Base-by-base conservation (phyloP, 2,888 invertebrate species). In the Julus scandinavius region DNA sequence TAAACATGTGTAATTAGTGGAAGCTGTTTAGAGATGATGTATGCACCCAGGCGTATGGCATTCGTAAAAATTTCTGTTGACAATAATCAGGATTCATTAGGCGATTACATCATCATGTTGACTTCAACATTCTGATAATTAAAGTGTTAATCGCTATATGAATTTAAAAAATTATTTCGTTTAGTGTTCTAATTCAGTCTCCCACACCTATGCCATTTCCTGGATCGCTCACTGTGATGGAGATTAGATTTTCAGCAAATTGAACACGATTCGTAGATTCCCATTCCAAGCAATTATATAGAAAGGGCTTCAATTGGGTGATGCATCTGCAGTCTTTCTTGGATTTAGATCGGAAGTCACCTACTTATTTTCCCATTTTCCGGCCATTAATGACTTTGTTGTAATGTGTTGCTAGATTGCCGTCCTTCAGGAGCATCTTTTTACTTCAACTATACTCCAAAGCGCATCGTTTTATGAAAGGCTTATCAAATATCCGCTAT, bases 371-470 rank as follows among this genome's bases (percentile, higher is more conserved):
- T 29, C 7, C 80, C 80, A 38, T 80, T 80, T 80, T 38, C 80
- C 80, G 80, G 38, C 38, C 80, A 38, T 80, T 80, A 80, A 80
- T 80, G 80, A 80, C 80, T 80, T 80, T 80, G 80, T 80, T 38
- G 38, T 15, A 80, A 38, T 80, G 80, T 38, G 13, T 38, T 11
- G 38, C 11, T 9, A 13, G 80, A 38, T 38, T 80, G 80, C 38
- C 29, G 38, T 11, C 9, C 38, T 80, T 80, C 15, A 80, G 80
- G 80, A 13, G 80, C 80, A 29, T 29, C 11, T 72, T 9, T 9
- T 29, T 20, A 11, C 29, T 2, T 20, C 11, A 72, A 3, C 20
- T 20, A 72, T 38, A 29, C 13, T 80, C 80, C n/a, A 29, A 29
- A 29, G 29, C 29, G 29, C 29, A 29, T 29, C 29, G 1, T 29